Percentiles rank a stretch among this genome's conserved stretches.
Evolutionary conservation across 2,797 vertebrate genomes (phyloP).

Genomic region (Coluber constrictor): DNA sequence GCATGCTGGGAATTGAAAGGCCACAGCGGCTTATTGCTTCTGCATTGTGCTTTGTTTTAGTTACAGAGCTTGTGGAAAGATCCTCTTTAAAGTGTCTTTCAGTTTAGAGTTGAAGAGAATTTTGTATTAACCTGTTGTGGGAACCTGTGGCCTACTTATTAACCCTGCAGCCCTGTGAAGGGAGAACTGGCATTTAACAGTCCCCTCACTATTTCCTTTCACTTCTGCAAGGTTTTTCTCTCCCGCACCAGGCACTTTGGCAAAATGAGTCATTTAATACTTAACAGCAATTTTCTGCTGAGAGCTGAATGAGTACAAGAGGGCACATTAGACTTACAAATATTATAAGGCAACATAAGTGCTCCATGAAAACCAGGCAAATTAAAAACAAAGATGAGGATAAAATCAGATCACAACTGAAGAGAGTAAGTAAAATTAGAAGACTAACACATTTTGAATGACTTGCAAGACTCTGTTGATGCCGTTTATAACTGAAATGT

Average conservation of each 20-base stretch:
- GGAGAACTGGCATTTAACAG: background rate
- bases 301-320: conserved; percentile 53
- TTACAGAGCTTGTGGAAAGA: background rate
- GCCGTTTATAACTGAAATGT: background rate
- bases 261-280: conserved; percentile 34
- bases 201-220: conserved; percentile 21
- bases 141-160: conserved; percentile 5
- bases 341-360: background rate
- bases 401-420: background rate
- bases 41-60: background rate
- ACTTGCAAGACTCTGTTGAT: conserved; percentile 5
- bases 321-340: conserved; percentile 38
- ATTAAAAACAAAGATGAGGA: conserved; percentile 25
- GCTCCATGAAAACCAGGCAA: conserved; percentile 13
- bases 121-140: conserved; percentile 9
- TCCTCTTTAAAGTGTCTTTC: background rate
- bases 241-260: conserved; percentile 24
- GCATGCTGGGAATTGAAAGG: background rate
- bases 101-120: background rate
- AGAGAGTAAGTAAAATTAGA: background rate
- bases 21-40: background rate
- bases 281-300: conserved; percentile 44
- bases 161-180: background rate
- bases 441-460: background rate
- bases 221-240: conserved; percentile 19